These are phyloP conservation scores for Yoshiicerus persimilis DNA, from an alignment of 1,140 invertebrate species.

Conservation along the genomic window DNA sequence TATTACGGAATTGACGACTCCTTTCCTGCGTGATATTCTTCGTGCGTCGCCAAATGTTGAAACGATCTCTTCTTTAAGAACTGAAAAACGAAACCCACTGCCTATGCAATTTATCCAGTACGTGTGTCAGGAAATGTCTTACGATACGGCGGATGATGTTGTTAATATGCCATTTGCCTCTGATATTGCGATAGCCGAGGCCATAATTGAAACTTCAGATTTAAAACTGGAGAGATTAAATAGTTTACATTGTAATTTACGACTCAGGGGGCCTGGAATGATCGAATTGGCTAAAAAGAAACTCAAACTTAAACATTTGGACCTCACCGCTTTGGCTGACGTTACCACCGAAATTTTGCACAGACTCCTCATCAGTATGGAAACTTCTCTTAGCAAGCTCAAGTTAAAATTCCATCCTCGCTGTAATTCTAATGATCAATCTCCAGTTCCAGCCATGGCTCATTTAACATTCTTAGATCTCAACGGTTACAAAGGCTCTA, in stretches of 20 bases:
- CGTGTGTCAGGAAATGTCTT: conserved; percentile 35
- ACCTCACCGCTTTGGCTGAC: conserved; percentile 26
- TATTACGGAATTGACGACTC: conserved; percentile 32
- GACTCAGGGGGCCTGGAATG: not conserved
- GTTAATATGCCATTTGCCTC: conserved; percentile 33
- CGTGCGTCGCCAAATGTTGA: conserved; percentile 29
- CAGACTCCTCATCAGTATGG: not conserved
- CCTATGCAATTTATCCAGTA: conserved; percentile 40
- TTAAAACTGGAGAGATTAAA: conserved; percentile 24
- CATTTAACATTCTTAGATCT: conserved; percentile 1
- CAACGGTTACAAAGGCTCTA: conserved; percentile 16
- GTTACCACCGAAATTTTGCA: conserved; percentile 22
- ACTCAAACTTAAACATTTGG: conserved; percentile 13
- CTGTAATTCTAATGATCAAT: not conserved
- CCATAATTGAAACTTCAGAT: conserved; percentile 32
- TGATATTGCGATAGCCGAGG: conserved; percentile 32
- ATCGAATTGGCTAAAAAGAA: not conserved
- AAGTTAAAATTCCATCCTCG: conserved; percentile 36
- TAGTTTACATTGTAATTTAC: conserved; percentile 27
- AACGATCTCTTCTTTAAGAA: conserved; percentile 23
- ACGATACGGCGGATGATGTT: conserved; percentile 36
- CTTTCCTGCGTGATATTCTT: conserved; percentile 32
- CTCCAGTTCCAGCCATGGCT: not conserved
- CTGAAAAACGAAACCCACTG: conserved; percentile 18
- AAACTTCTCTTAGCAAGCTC: not conserved